Evolutionary conservation across 1,140 invertebrate species (phyloP).

Genomic region (Polypedilum pembai): DNA sequence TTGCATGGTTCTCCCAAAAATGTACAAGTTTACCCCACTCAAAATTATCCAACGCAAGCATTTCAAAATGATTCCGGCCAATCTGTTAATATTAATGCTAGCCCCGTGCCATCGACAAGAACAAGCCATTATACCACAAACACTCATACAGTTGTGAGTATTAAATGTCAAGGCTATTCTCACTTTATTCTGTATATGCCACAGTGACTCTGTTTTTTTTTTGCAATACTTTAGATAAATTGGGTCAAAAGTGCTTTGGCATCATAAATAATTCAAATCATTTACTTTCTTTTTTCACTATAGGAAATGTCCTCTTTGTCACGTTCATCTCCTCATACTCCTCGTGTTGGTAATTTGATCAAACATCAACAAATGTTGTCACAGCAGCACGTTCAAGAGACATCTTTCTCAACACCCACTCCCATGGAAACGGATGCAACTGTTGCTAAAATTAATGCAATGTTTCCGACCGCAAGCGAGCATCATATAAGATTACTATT

Average conservation of each 20-base stretch:
- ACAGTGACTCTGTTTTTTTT: too few species aligned
- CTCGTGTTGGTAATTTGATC: slow-evolving; percentile 29
- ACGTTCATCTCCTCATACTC: slow-evolving; percentile 32
- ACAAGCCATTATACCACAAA: slow-evolving; percentile 37
- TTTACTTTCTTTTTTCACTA: slow-evolving; percentile 31
- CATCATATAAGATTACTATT: slow-evolving; percentile 76
- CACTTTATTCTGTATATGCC: not conserved
- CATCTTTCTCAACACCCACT: slow-evolving; percentile 52
- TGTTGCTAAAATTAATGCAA: slow-evolving; percentile 75
- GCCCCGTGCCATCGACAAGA: slow-evolving; percentile 39
- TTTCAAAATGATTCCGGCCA: slow-evolving; percentile 38
- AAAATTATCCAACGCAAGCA: slow-evolving; percentile 41
- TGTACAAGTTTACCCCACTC: slow-evolving; percentile 41
- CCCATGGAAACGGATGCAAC: slow-evolving; percentile 59
- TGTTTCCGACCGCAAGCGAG: slow-evolving; percentile 85
- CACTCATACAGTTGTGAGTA: slow-evolving; percentile 7
- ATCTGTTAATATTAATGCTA: slow-evolving; percentile 38
- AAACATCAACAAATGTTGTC: slow-evolving; percentile 37
- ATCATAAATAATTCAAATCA: too few species aligned
- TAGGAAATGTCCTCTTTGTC: slow-evolving; percentile 24
- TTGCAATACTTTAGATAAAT: not conserved
- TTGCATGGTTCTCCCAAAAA: slow-evolving; percentile 38
- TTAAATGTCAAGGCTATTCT: not conserved
- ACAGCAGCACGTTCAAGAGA: slow-evolving; percentile 53
- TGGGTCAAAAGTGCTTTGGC: too few species aligned